Base-by-base conservation (phyloP, 2,888 invertebrate species). In the Drosophila cracens region DNA sequence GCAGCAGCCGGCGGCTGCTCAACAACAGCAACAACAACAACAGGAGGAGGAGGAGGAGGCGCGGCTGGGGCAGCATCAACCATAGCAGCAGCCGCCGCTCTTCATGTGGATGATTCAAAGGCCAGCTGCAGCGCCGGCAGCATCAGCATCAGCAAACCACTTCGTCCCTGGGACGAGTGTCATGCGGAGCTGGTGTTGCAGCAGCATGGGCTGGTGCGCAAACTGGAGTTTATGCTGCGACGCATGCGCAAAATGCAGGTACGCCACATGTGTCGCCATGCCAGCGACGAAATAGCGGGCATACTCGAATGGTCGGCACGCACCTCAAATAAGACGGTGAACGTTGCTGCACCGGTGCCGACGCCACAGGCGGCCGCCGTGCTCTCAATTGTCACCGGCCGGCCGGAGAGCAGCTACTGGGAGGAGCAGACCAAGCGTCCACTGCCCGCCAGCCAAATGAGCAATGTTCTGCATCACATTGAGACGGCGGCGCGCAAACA, bases 231-330 rank as follows among this genome's bases (percentile, higher is more conserved):
- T 91, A 93, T 98, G 61, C 91, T 96, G 83, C 94, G 97, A 79
- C 94, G 98, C 76, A 93, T 97, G 70, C 94, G 96, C 18, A 97
- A 97, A 91, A 93, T 97, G 31, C 97, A 98, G 92, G 95, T 96
- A 0, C 94, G 96, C 61, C 94, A 95, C 40, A 94, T 97, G 91
- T 97, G 97, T 7, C 95, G 95, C 74, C 97, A 97, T 92, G 94
- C 96, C 33, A 96, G 96, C 60, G 96, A 96, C 80, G 97, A 98
- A 92, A 95, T 96, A 16, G 95, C 95, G 29, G 96, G 96, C 7
- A 95, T 97, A 63, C 95, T 97, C 79, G 96, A 96, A 76, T 95
- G 96, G 89, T 96, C 96, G 33, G 96, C 96, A 73, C 94, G 96
- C 4, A 83, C 70, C 29, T 88, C 86, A 6, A 73, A 77, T 25